Conservation (phyloP, 1,140 invertebrate species). For the Brachionus manjavacas region DNA sequence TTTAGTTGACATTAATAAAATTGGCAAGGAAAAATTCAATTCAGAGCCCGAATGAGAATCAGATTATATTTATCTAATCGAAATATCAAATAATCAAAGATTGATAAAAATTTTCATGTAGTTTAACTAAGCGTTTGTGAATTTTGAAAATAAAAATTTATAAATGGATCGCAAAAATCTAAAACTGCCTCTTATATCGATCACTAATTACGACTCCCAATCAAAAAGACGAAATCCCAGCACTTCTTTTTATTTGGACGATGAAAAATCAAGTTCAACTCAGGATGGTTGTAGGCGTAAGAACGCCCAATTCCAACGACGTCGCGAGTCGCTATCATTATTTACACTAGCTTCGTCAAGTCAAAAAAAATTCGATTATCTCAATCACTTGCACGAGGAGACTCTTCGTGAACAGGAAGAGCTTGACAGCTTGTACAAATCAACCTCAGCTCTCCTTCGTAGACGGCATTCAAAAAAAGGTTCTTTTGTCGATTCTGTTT, state of each 20-base stretch:
- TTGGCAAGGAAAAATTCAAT: background rate
- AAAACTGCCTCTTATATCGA: background rate
- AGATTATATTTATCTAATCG: background rate
- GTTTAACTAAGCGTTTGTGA: background rate
- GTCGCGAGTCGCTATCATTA: background rate
- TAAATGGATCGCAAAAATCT: conserved; percentile 12
- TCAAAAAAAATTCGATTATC: conserved; percentile 18
- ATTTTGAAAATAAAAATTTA: background rate
- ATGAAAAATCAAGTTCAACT: background rate
- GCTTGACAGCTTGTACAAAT: conserved; percentile 8
- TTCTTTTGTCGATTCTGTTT: background rate
- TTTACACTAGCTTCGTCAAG: background rate
- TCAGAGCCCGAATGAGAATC: background rate
- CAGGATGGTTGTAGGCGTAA: background rate
- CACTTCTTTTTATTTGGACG: background rate
- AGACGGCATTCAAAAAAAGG: background rate
- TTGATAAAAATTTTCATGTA: background rate
- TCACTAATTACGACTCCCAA: background rate
- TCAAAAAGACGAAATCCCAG: background rate
- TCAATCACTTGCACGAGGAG: conserved; percentile 3
- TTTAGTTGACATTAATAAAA: background rate
- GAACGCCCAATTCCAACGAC: background rate
- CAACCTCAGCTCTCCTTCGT: background rate
- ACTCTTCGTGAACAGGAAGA: background rate
- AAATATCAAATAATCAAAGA: background rate